Evolutionary conservation across 2,113 vertebrate genomes (phyloP), one percentile per base, ranked within the genome.

Genomic region (Pholis gunnellus): DNA sequence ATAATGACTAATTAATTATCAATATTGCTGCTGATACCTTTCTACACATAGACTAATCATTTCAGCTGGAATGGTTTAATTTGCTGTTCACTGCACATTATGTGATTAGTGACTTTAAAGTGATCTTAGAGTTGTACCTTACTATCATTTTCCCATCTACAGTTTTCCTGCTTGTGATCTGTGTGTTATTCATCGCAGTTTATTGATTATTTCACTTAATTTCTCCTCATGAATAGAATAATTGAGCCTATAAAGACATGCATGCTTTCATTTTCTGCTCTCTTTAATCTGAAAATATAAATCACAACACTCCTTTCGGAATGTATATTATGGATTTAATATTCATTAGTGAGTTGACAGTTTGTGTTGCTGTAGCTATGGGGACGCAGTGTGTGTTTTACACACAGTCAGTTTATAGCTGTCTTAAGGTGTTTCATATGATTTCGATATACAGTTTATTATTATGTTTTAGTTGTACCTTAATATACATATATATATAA

Each of bases 211-310:
- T 72, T 4, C 46, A 5, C 15, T 17, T 17, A 0, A 48, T 48
- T 48, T 42, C 11, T 70, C 46, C 40, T 89, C 72, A 85, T 90
- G 90, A 88, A 79, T 63, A 85, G 72, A 15, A 40, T 70, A 61
- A 66, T 76, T 75, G 40, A 60, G 46, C 17, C 38, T 13, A 36
- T 69, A 48, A 59, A 71, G 29, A 46, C 9, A 20, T 9, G 9
- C 31, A 6, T 22, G 15, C 60, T 63, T 63, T 22, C 4, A 63
- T 65, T 40, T 6, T 65, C 22, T 11, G 10, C 38, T 40, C 20
- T 22, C 60, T 22, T 38, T 64, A 22, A 64, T 40, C 36, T 31
- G 46, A 48, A 9, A 54, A 54, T 54, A 54, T 9, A 50, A 48
- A 48, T 29, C 27, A 15, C 56, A 42, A 27, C 29, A 3, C 65